Base-by-base conservation (phyloP, 2,888 invertebrate genomes). In the Eupithecia tripunctaria region DNA sequence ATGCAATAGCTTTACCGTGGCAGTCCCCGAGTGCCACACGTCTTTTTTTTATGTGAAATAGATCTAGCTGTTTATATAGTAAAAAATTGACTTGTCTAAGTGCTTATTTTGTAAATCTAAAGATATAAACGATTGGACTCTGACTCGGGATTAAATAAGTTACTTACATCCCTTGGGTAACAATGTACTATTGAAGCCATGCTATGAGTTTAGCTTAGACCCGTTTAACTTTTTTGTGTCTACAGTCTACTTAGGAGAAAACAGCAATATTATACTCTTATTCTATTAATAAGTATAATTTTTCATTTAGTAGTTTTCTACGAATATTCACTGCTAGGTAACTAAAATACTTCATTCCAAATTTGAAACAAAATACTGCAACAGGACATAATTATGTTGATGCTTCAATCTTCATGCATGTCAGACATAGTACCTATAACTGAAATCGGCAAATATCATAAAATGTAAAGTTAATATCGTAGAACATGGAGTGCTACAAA, bases 401-500 rank as follows among this genome's bases (percentile, higher is more conserved):
- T 21, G 21, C 12, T 56, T 56, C 56, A 25, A 56, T 56, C 5
- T 25, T 21, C 56, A 56, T 25, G 25, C 21, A 25, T 12, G 51
- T 25, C 25, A 56, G 10, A 14, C 10, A 51, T 21, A 51, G 29
- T 60, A 29, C 29, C 7, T 36, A 15, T 8, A 60, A 18, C 29
- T 29, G 12, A 29, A 18, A 29, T 29, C 18, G 29, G 7, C 29
- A 60, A 27, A 27, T 29, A 32, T 60, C 60, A 60, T 29, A 60
- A 60, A 60, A 60, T 29, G 18, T 65, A n/a, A 51, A 21, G n/a
- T 47, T 32, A 47, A 63, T 36, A 63, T n/a, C 63, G 36, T 69
- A 60, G 56, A 68, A 21, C 67, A 66, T 72, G 67, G 71, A 68
- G 51, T 65, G 67, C 70, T 64, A 67, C 73, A 75, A 80, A 81